A percentile compares a stretch with the other conserved stretches of the same genome.
These are phyloP conservation scores for Parelbella ahira DNA, from an alignment of 2,888 invertebrate species.

Conservation along the genomic window DNA sequence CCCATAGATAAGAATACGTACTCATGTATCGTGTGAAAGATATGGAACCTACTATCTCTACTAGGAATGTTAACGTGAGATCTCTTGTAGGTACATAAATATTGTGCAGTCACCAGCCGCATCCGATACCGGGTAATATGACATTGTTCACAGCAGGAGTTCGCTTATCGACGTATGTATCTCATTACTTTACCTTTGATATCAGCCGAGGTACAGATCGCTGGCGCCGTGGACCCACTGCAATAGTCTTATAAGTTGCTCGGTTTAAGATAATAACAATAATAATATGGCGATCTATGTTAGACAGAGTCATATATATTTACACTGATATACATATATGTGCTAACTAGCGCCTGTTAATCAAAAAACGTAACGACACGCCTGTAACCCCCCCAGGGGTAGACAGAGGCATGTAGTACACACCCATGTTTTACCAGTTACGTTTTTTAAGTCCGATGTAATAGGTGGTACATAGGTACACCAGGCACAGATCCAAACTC, in stretches of 20 bases:
- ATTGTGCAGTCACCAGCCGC: slow-evolving; percentile 39
- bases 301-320: too few relatives aligned
- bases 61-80: slow-evolving; percentile 14
- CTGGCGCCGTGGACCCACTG: slow-evolving; percentile 41
- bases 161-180: slow-evolving; percentile 50
- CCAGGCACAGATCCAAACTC: too few relatives aligned
- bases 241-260: background rate
- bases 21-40: slow-evolving; percentile 4
- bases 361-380: too few relatives aligned
- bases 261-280: too few relatives aligned
- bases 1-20: slow-evolving; percentile 5
- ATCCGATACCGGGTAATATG: slow-evolving; percentile 49
- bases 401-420: too few relatives aligned
- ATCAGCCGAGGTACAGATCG: slow-evolving; percentile 32
- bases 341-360: too few relatives aligned
- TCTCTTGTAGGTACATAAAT: slow-evolving; percentile 29
- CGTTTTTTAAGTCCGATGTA: too few relatives aligned
- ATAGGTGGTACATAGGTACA: too few relatives aligned
- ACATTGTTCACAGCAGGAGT: slow-evolving; percentile 57
- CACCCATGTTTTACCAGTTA: too few relatives aligned
- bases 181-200: slow-evolving; percentile 51
- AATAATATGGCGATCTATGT: too few relatives aligned
- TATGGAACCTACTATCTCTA: slow-evolving; percentile 6
- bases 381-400: too few relatives aligned
- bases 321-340: too few relatives aligned